Evolutionary conservation across 2,888 invertebrate species (phyloP).

Genomic region (Helobdella robusta): DNA sequence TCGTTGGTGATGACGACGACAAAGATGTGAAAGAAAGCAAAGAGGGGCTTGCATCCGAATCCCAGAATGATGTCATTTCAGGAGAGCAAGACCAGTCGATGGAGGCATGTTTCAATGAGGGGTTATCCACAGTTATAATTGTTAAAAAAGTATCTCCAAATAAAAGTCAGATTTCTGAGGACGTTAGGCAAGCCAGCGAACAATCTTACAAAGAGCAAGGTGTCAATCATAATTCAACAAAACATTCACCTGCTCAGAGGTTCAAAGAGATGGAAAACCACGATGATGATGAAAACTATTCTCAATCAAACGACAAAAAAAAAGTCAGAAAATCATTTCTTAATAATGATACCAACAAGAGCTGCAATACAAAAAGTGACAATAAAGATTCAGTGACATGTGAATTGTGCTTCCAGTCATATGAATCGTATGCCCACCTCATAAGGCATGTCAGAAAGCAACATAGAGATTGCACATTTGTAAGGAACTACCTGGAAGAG

Average conservation of each 20-base stretch:
- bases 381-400: slow-evolving; percentile 4
- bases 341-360: neutral
- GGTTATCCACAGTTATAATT: slow-evolving; percentile 24
- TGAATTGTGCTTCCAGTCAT: slow-evolving; percentile 23
- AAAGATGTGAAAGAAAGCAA: neutral
- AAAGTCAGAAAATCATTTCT: neutral
- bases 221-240: too few relatives aligned
- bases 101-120: slow-evolving; percentile 14
- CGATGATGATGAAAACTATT: neutral
- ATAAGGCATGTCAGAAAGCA: slow-evolving; percentile 22
- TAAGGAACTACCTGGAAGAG: slow-evolving; percentile 27
- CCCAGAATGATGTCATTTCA: neutral
- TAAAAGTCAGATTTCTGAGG: neutral
- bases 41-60: neutral
- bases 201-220: too few relatives aligned
- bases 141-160: slow-evolving; percentile 20
- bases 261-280: neutral
- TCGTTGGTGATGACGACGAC: neutral
- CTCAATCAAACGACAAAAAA: neutral
- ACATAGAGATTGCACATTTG: slow-evolving; percentile 27
- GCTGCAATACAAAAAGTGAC: neutral
- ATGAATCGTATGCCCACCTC: slow-evolving; percentile 18
- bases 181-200: neutral
- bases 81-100: neutral
- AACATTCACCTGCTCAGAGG: neutral